Percentiles rank a stretch among this genome's conserved stretches.
Conservation (phyloP, 2,797 vertebrate genomes). For the Pangasius djambal region DNA sequence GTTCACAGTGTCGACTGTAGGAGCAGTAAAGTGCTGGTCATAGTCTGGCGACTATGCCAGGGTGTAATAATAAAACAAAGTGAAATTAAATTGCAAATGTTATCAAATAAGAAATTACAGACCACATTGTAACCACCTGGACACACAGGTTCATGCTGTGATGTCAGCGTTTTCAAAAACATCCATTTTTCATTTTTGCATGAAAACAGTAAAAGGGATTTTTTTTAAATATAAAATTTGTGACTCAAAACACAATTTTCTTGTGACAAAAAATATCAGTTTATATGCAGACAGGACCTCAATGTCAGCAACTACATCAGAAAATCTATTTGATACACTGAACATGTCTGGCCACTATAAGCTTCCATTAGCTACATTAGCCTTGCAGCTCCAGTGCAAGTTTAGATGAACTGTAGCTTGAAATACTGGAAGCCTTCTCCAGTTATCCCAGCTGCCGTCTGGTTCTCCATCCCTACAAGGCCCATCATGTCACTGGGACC, state of each 20-base stretch:
- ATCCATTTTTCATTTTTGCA: too few species aligned
- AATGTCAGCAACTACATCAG: neutral
- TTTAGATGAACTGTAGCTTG: neutral
- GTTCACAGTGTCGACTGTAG: neutral
- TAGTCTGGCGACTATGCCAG: neutral
- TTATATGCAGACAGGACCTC: neutral
- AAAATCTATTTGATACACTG: neutral
- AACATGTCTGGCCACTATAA: neutral
- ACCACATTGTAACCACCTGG: neutral
- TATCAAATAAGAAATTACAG: neutral
- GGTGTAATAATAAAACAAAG: neutral
- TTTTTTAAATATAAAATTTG: neutral
- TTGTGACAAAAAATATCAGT: neutral
- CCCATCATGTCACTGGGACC: constrained; percentile 26
- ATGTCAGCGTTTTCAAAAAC: neutral
- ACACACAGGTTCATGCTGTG: neutral
- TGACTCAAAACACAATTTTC: neutral
- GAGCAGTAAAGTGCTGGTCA: neutral
- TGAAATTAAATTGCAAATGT: neutral
- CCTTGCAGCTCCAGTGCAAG: neutral
- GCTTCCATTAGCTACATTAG: neutral
- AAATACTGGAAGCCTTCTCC: neutral
- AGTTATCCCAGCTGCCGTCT: neutral
- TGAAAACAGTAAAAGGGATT: too few species aligned
- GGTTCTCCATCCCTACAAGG: neutral